phyloP scores from a whole-genome alignment of 1,140 invertebrate genomes.

The Bursaphelenchus mucronatus region DNA sequence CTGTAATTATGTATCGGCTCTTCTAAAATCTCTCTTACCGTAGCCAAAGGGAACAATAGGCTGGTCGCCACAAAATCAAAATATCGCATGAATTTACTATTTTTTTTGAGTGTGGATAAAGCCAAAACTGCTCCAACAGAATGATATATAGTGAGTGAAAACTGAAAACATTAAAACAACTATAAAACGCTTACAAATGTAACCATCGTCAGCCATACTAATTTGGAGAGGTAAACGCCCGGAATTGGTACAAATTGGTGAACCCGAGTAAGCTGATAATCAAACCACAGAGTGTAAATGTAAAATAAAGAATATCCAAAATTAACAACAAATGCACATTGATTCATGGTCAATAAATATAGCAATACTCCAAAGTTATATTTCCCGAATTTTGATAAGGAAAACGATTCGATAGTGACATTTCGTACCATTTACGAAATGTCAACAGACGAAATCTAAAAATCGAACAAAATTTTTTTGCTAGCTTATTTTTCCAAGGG shows the following conservation, averaged over 20 bases:
- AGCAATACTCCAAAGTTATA: not conserved
- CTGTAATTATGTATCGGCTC: conserved; percentile 25
- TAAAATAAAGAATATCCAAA: conserved; percentile 14
- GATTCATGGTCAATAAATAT: not conserved
- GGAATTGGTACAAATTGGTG: conserved; percentile 27
- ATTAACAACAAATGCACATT: conserved; percentile 6
- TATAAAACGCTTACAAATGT: conserved; percentile 21
- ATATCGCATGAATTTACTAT: not conserved
- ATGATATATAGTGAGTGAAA: conserved; percentile 22
- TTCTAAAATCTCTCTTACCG: conserved; percentile 26
- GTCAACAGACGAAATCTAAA: too few relatives aligned
- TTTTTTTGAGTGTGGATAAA: not conserved
- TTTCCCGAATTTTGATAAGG: not conserved
- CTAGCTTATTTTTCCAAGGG: too few relatives aligned
- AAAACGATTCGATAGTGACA: conserved; percentile 1
- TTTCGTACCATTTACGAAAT: not conserved
- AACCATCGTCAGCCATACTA: conserved; percentile 52
- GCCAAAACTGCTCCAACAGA: conserved; percentile 19
- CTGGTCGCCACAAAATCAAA: conserved; percentile 36
- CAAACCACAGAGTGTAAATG: conserved; percentile 30
- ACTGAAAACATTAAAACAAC: not conserved
- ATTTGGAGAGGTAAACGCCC: conserved; percentile 33
- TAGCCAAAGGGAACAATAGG: conserved; percentile 36
- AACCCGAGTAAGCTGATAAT: conserved; percentile 21
- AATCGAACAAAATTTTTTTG: too few relatives aligned